Percentiles rank a stretch among this genome's conserved stretches.
Conservation (phyloP, 2,888 invertebrate species). For the Erannis defoliaria region DNA sequence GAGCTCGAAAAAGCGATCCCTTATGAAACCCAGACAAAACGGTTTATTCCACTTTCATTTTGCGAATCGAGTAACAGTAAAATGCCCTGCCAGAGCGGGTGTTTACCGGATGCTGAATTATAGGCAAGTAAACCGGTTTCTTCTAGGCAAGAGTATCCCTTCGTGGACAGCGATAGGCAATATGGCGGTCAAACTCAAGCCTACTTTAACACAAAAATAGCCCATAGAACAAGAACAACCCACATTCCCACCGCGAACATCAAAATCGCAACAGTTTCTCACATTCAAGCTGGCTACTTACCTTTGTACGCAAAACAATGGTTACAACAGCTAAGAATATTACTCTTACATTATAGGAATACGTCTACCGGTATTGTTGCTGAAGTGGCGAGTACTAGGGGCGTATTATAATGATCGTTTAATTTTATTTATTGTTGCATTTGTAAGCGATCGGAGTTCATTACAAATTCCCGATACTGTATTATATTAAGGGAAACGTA, state of each 20-base stretch:
- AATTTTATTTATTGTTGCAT: conserved; percentile 58
- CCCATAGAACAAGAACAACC: too few relatives aligned
- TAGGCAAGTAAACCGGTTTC: too few relatives aligned
- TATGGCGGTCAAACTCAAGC: too few relatives aligned
- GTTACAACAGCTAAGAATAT: conserved; percentile 59
- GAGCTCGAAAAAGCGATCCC: too few relatives aligned
- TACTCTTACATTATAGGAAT: conserved; percentile 66
- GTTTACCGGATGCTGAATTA: too few relatives aligned
- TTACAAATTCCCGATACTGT: conserved; percentile 28
- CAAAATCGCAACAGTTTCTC: conserved; percentile 76
- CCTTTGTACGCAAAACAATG: conserved; percentile 76
- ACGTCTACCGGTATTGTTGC: conserved; percentile 64
- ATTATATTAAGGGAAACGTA: background rate
- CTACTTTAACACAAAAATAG: too few relatives aligned
- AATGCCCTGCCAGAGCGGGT: too few relatives aligned
- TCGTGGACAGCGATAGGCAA: too few relatives aligned
- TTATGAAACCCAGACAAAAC: too few relatives aligned
- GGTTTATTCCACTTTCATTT: too few relatives aligned
- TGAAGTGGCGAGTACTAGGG: conserved; percentile 47
- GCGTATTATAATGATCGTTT: conserved; percentile 55
- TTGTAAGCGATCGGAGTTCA: conserved; percentile 68
- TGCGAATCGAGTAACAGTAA: too few relatives aligned
- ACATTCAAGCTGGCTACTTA: conserved; percentile 69
- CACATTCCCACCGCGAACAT: conserved; percentile 76
- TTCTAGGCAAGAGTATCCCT: too few relatives aligned